Conservation (phyloP, 1,140 invertebrate genomes). For the Brachionus asplanchnoidis region DNA sequence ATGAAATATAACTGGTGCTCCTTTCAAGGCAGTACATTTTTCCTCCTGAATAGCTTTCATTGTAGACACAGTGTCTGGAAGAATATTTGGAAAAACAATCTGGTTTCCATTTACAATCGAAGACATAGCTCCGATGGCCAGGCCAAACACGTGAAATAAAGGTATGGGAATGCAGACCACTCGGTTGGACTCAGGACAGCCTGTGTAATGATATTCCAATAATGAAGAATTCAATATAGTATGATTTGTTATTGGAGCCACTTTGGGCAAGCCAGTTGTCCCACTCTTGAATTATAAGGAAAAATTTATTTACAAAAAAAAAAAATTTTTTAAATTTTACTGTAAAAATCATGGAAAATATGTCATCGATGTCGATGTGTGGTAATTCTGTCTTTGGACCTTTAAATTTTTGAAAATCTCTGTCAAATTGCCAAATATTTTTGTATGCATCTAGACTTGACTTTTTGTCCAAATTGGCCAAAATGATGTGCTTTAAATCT, state of each 20-base stretch:
- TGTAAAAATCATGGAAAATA: slow-evolving; percentile 15
- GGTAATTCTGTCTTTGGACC: neutral
- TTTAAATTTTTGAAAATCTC: neutral
- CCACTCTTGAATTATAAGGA: slow-evolving; percentile 11
- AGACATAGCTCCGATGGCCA: slow-evolving; percentile 5
- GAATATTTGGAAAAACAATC: slow-evolving; percentile 67
- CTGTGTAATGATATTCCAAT: slow-evolving; percentile 63
- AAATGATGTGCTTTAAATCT: slow-evolving; percentile 16
- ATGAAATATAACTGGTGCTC: slow-evolving; percentile 94
- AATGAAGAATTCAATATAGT: slow-evolving; percentile 79
- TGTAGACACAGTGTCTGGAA: slow-evolving; percentile 61
- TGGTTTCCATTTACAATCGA: slow-evolving; percentile 66
- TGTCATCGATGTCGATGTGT: slow-evolving; percentile 27
- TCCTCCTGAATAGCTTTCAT: slow-evolving; percentile 68
- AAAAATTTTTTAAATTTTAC: neutral
- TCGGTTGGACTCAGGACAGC: slow-evolving; percentile 58
- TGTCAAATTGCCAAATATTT: neutral
- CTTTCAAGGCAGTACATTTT: slow-evolving; percentile 74
- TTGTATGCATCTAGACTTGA: neutral
- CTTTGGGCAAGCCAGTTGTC: slow-evolving; percentile 72
- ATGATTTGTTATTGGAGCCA: slow-evolving; percentile 72
- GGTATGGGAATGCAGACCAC: slow-evolving; percentile 71
- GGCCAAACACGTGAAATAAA: slow-evolving; percentile 59
- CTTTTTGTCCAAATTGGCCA: neutral
- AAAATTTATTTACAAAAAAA: neutral